Evolutionary conservation across 2,888 invertebrate genomes (phyloP).

Genomic region (Acronicta leporina): DNA sequence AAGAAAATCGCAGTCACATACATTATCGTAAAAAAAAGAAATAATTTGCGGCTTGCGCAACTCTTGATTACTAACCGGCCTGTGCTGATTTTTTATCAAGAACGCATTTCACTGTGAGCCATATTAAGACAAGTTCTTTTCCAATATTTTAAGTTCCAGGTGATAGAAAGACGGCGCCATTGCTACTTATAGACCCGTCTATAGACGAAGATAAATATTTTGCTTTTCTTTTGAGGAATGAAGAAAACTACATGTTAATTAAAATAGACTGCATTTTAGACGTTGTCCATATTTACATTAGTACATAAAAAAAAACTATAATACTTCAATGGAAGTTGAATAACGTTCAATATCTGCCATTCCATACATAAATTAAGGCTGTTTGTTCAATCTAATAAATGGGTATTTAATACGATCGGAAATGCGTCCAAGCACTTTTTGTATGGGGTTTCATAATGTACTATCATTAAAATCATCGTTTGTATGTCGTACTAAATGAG

Average conservation of each 20-base stretch:
- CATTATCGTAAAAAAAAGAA: constrained; percentile 32
- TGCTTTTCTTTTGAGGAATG: constrained; percentile 31
- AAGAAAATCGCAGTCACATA: constrained; percentile 19
- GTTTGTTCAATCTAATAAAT: constrained; percentile 17
- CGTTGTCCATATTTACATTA: background rate
- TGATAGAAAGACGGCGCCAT: constrained; percentile 32
- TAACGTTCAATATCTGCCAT: constrained; percentile 7
- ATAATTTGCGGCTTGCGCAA: constrained; percentile 42
- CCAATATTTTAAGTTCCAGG: constrained; percentile 27
- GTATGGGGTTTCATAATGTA: constrained; percentile 21
- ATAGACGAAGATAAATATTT: constrained; percentile 18
- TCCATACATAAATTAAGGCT: constrained; percentile 28
- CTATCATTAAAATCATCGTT: constrained; percentile 34
- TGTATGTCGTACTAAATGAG: constrained; percentile 47
- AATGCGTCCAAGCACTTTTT: constrained; percentile 29
- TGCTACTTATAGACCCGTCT: constrained; percentile 25
- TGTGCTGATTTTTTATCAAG: constrained; percentile 50
- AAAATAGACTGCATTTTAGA: constrained; percentile 4
- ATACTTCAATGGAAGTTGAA: background rate
- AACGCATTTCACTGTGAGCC: constrained; percentile 51
- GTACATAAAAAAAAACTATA: constrained; percentile 5
- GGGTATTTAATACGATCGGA: constrained; percentile 40
- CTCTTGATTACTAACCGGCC: constrained; percentile 34
- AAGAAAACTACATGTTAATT: constrained; percentile 21
- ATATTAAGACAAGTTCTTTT: constrained; percentile 35